phyloP scores from a whole-genome alignment of 1,140 invertebrate genomes.

The Stegodyphus mimosarum region DNA sequence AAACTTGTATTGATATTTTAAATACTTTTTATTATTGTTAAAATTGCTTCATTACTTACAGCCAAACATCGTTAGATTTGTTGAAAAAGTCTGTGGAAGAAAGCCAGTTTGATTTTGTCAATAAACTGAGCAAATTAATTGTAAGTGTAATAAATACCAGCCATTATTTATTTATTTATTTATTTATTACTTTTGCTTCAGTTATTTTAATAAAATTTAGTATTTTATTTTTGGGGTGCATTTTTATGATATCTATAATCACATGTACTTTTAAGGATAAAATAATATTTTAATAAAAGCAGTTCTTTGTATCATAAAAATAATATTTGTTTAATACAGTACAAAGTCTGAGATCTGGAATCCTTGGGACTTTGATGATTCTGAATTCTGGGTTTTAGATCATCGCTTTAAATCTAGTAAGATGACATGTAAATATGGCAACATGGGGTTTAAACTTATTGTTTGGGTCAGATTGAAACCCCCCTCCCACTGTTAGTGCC shows the following conservation, averaged over 20 bases:
- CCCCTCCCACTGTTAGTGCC: too few relatives aligned
- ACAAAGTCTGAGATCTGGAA: too few relatives aligned
- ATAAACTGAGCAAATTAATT: conserved; percentile 64
- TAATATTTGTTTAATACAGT: not conserved
- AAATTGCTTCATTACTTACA: conserved; percentile 51
- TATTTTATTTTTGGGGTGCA: not conserved
- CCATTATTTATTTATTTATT: not conserved
- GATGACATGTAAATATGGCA: too few relatives aligned
- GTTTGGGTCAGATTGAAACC: too few relatives aligned
- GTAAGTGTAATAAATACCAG: conserved; percentile 50
- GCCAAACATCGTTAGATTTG: conserved; percentile 62
- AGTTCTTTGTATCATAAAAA: not conserved
- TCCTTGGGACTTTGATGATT: too few relatives aligned
- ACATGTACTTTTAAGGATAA: too few relatives aligned
- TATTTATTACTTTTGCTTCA: not conserved
- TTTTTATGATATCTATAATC: too few relatives aligned
- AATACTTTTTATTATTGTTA: conserved; percentile 6
- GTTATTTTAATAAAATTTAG: not conserved
- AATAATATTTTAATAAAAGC: too few relatives aligned
- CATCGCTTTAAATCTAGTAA: too few relatives aligned
- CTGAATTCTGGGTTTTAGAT: too few relatives aligned
- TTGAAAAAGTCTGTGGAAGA: conserved; percentile 65
- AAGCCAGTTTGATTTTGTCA: conserved; percentile 64
- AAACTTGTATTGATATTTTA: conserved; percentile 6
- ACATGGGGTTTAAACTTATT: too few relatives aligned